These are phyloP conservation scores for Halocaridina rubra DNA, from an alignment of 2,888 invertebrate species.

Conservation along the genomic window DNA sequence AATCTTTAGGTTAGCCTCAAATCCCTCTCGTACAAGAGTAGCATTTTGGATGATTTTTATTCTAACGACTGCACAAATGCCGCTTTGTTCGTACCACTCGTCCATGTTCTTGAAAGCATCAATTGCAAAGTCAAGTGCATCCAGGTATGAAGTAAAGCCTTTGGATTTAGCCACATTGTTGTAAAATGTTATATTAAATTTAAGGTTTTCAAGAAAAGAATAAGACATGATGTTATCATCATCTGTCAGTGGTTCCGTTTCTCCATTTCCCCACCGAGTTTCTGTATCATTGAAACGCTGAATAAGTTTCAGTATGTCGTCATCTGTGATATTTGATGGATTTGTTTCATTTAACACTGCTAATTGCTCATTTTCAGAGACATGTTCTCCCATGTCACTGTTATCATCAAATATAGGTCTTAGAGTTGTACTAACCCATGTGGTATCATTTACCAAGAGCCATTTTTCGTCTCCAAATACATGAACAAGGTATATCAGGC, in stretches of 20 bases:
- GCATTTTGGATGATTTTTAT: background rate
- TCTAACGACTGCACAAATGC: background rate
- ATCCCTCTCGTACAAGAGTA: background rate
- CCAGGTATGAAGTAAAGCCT: background rate
- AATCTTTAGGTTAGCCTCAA: background rate
- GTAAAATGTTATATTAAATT: background rate
- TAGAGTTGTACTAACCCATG: background rate
- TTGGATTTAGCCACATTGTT: background rate
- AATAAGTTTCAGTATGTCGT: background rate
- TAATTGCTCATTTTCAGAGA: background rate
- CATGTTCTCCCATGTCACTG: background rate
- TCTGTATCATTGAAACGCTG: background rate
- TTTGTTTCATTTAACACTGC: background rate
- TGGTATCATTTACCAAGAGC: background rate
- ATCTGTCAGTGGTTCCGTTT: background rate
- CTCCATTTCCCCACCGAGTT: background rate
- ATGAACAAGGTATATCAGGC: no score
- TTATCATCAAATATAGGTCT: background rate
- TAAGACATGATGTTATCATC: background rate
- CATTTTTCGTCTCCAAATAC: background rate
- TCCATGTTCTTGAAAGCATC: background rate
- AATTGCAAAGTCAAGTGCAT: background rate
- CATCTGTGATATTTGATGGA: background rate
- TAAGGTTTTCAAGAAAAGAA: background rate
- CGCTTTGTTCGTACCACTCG: background rate